phyloP scores from a whole-genome alignment of 35 echinoderm and acorn worm species.

The Lytechinus pictus region DNA sequence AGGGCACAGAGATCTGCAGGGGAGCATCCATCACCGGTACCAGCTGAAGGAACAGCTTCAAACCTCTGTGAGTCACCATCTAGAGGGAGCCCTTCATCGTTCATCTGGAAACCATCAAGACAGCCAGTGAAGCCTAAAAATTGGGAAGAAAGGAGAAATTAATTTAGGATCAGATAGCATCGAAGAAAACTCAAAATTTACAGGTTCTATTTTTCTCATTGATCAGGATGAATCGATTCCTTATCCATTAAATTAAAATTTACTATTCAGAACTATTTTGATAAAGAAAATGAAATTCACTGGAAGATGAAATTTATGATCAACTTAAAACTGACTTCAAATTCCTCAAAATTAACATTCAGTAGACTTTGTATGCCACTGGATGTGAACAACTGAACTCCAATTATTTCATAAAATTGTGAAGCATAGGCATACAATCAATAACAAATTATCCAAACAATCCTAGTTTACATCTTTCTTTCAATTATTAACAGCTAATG shows the following conservation, averaged over 20 bases:
- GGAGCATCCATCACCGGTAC: constrained; percentile 62
- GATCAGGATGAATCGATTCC: not conserved
- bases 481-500: not conserved
- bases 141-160: not conserved
- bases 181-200: not conserved
- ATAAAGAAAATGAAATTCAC: no score
- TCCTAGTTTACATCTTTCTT: not conserved
- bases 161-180: not conserved
- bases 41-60: constrained; percentile 78
- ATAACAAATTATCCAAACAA: not conserved
- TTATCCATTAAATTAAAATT: not conserved
- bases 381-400: no score
- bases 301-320: no score
- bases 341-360: no score
- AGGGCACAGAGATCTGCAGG: constrained; percentile 57
- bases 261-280: no score
- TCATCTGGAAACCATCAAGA: constrained; percentile 73
- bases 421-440: not conserved
- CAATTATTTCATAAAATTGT: not conserved
- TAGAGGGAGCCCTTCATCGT: constrained; percentile 83
- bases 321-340: no score
- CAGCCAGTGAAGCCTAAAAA: constrained; percentile 85
- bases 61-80: constrained; percentile 86
- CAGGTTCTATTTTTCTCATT: not conserved
- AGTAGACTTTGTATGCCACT: no score